A percentile compares a stretch with the other conserved stretches of the same genome.
phyloP scores from a whole-genome alignment of 2,888 invertebrate genomes.

The Xestobium rufovillosum region DNA sequence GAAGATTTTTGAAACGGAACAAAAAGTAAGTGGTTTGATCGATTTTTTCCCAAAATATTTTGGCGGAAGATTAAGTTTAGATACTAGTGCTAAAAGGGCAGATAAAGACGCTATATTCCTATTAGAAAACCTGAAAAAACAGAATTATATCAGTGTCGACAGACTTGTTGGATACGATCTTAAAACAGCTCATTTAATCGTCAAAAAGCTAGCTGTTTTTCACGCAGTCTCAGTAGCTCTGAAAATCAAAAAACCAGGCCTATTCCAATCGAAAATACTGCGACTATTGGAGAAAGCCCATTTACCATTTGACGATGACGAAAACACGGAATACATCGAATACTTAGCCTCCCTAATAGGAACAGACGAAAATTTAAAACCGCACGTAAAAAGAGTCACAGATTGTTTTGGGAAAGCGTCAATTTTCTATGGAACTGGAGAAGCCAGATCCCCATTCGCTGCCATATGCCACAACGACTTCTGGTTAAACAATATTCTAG shows the following conservation, averaged over 20 bases:
- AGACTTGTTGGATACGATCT: constrained; percentile 42
- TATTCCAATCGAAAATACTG: too few relatives aligned
- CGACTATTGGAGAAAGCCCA: too few relatives aligned
- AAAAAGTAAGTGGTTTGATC: constrained; percentile 36
- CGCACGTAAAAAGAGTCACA: too few relatives aligned
- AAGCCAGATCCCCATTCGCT: constrained; percentile 19
- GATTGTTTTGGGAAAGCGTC: too few relatives aligned
- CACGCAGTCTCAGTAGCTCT: constrained; percentile 47
- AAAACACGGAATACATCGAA: too few relatives aligned
- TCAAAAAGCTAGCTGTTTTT: constrained; percentile 43
- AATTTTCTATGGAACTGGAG: too few relatives aligned
- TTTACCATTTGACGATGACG: too few relatives aligned
- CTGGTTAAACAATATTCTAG: constrained; percentile 22
- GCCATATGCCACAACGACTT: constrained; percentile 18
- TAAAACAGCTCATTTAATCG: constrained; percentile 38
- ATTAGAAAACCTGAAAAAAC: constrained; percentile 43
- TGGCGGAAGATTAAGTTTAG: constrained; percentile 41
- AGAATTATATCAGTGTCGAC: constrained; percentile 41
- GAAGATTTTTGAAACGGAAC: constrained; percentile 41
- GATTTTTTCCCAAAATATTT: constrained; percentile 43
- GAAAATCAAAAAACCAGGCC: constrained; percentile 37
- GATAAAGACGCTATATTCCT: constrained; percentile 33
- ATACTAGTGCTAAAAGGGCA: constrained; percentile 27
- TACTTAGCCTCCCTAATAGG: too few relatives aligned
- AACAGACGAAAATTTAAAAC: too few relatives aligned